A percentile compares a stretch with the other conserved stretches of the same genome.
phyloP scores from a whole-genome alignment of 1,140 invertebrate species.

The Antheraea mylitta region DNA sequence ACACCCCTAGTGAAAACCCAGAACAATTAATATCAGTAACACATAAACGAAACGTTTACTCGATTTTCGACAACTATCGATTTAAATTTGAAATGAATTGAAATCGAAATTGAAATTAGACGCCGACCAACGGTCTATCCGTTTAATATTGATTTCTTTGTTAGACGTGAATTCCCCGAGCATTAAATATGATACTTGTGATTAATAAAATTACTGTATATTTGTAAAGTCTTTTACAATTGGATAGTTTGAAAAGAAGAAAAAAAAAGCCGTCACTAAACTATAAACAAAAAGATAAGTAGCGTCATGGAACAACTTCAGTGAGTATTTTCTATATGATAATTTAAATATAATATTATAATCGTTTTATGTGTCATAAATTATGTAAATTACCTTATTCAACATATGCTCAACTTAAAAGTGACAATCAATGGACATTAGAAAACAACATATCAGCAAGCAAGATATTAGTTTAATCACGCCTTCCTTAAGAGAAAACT shows the following conservation, averaged over 20 bases:
- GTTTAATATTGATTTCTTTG: background rate
- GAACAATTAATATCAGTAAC: background rate
- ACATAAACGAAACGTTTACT: background rate
- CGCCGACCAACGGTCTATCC: background rate
- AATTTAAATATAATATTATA: too few relatives aligned
- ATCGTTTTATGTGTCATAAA: too few relatives aligned
- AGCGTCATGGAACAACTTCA: too few relatives aligned
- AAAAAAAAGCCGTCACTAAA: background rate
- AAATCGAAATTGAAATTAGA: background rate
- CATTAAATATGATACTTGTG: background rate
- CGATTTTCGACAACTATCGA: background rate
- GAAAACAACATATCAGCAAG: too few relatives aligned
- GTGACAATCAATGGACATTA: too few relatives aligned
- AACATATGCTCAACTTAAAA: too few relatives aligned
- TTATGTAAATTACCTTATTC: too few relatives aligned
- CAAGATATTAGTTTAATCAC: too few relatives aligned
- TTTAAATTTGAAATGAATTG: background rate
- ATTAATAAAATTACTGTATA: background rate
- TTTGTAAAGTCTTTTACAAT: background rate
- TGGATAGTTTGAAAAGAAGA: background rate
- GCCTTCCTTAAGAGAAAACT: too few relatives aligned
- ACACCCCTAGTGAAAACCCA: too few relatives aligned
- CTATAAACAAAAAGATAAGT: background rate
- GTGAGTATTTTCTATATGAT: too few relatives aligned
- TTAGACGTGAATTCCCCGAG: background rate